A percentile compares a stretch with the other conserved stretches of the same genome.
phyloP scores from a whole-genome alignment of 2,797 vertebrate genomes.

The Australoheros facetus region DNA sequence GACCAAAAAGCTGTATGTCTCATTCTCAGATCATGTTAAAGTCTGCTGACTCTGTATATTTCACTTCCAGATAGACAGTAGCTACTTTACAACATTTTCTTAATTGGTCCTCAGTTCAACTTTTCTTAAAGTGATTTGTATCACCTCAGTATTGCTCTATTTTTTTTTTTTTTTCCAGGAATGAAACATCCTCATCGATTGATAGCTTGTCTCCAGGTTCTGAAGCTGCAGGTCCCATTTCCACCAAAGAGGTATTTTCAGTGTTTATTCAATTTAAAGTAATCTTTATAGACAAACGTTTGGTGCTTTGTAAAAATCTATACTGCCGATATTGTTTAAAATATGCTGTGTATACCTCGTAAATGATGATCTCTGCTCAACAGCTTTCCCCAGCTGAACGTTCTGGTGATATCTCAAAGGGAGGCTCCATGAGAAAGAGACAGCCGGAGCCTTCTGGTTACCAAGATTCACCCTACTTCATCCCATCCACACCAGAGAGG shows the following conservation, averaged over 20 bases:
- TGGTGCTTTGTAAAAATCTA: background rate
- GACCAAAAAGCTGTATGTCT: constrained; percentile 71
- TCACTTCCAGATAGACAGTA: background rate
- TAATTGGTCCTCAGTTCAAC: background rate
- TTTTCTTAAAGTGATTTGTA: background rate
- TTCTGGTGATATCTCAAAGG: constrained; percentile 70
- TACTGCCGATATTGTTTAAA: no score
- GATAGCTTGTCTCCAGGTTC: constrained; percentile 69
- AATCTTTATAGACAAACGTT: background rate
- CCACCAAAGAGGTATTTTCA: constrained; percentile 65
- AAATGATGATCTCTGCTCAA: background rate
- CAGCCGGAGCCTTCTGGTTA: constrained; percentile 65
- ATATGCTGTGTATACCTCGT: background rate
- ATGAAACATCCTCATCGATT: constrained; percentile 51
- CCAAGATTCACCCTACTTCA: constrained; percentile 64
- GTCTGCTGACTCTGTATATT: background rate
- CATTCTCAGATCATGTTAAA: background rate
- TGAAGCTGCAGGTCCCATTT: constrained; percentile 50
- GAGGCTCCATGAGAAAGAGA: constrained; percentile 76
- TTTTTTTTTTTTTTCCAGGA: constrained; percentile 37
- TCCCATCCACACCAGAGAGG: constrained; percentile 83
- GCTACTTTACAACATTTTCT: background rate
- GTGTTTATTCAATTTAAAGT: background rate
- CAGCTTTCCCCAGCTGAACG: constrained; percentile 57
- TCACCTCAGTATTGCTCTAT: background rate